Conservation (phyloP, 2,888 invertebrate species). For the Lysandra coridon region DNA sequence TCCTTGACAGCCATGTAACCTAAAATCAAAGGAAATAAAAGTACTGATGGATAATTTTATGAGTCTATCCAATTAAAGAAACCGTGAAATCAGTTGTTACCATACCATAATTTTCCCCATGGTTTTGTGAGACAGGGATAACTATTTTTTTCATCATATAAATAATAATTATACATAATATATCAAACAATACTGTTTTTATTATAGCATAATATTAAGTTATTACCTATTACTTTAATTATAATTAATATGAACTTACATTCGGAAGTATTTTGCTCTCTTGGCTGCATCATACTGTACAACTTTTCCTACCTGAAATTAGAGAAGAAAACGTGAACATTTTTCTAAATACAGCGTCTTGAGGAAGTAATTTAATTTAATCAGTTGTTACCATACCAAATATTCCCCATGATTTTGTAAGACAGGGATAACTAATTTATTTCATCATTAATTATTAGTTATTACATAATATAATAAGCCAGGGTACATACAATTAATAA, state of each 20-base stretch:
- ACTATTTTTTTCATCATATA: slow-evolving; percentile 30
- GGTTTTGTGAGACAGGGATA: slow-evolving; percentile 30
- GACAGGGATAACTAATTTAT: slow-evolving; percentile 61
- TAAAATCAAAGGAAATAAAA: neutral
- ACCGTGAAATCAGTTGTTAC: neutral
- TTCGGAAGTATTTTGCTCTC: neutral
- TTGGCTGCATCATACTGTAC: neutral
- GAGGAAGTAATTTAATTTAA: neutral
- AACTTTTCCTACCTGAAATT: neutral
- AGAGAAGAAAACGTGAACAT: neutral
- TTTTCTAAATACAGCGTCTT: neutral
- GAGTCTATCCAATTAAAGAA: neutral
- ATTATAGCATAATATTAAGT: neutral
- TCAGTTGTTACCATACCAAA: slow-evolving; percentile 61
- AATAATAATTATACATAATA: neutral
- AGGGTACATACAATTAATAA: neutral
- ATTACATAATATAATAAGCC: neutral
- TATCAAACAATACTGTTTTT: neutral
- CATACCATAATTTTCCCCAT: slow-evolving; percentile 33
- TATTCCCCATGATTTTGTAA: slow-evolving; percentile 57
- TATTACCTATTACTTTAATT: too few relatives aligned
- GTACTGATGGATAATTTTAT: neutral
- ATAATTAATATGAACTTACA: neutral
- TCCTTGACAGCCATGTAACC: neutral
- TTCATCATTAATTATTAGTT: slow-evolving; percentile 48